These are phyloP conservation scores for Zootoca vivipara DNA, from an alignment of 2,113 vertebrate species.

Conservation along the genomic window DNA sequence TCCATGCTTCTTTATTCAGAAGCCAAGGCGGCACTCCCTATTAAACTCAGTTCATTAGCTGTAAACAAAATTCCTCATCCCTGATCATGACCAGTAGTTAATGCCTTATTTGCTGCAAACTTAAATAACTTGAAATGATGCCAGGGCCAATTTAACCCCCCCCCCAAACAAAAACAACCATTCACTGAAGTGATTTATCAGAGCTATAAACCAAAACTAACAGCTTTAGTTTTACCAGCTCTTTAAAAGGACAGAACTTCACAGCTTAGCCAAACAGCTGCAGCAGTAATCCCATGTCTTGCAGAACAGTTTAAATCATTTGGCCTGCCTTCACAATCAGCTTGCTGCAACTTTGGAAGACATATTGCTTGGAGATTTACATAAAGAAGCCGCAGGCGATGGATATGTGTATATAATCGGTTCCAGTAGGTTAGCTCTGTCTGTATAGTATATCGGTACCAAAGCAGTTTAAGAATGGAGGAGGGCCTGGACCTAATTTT, in stretches of 20 bases:
- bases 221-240: conserved; percentile 71
- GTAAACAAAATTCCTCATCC: conserved; percentile 66
- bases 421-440: not conserved
- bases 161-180: conserved; percentile 66
- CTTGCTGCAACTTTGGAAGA: conserved; percentile 56
- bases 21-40: conserved; percentile 19
- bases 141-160: conserved; percentile 67
- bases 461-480: not conserved
- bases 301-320: conserved; percentile 54
- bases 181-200: conserved; percentile 69
- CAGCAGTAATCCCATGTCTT: conserved; percentile 61
- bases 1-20: conserved; percentile 50
- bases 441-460: not conserved
- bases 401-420: conserved; percentile 2
- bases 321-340: conserved; percentile 27
- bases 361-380: conserved; percentile 6
- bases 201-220: conserved; percentile 69
- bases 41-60: conserved; percentile 43
- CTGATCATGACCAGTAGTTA: conserved; percentile 69
- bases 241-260: conserved; percentile 67
- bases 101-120: conserved; percentile 63
- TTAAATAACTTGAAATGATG: conserved; percentile 68
- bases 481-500: conserved; percentile 18
- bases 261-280: conserved; percentile 62
- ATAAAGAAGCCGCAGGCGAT: not conserved